These are phyloP conservation scores for Ptyas mucosa DNA, from an alignment of 2,113 vertebrate genomes.

Conservation along the genomic window DNA sequence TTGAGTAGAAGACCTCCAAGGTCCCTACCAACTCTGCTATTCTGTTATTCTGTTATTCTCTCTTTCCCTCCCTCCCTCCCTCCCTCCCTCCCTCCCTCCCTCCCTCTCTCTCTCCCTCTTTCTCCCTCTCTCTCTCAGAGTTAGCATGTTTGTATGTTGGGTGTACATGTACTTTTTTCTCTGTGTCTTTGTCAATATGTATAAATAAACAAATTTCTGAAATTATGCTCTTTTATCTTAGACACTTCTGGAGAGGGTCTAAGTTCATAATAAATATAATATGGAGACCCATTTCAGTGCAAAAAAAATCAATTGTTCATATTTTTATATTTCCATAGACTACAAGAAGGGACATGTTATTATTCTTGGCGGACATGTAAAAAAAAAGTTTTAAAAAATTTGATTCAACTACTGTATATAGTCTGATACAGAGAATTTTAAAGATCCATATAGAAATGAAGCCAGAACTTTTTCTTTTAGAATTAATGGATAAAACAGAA, in stretches of 20 bases:
- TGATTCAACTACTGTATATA: not conserved
- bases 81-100: too few species aligned
- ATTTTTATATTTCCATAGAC: not conserved
- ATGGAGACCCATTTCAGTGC: not conserved
- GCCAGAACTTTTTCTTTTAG: not conserved
- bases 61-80: too few species aligned
- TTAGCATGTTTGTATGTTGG: not conserved
- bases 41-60: too few species aligned
- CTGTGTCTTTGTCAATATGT: not conserved
- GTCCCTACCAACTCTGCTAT: too few species aligned
- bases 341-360: not conserved
- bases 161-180: not conserved
- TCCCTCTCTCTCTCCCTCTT: too few species aligned
- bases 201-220: not conserved
- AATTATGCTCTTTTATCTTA: not conserved
- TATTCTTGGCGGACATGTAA: not conserved
- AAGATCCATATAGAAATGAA: not conserved
- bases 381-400: not conserved
- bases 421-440: not conserved
- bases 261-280: not conserved
- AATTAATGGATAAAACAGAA: not conserved
- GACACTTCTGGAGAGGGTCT: not conserved
- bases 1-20: too few species aligned
- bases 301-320: not conserved
- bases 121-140: too few species aligned